A percentile compares a stretch with the other conserved stretches of the same genome.
Conservation (phyloP, 1,140 invertebrate genomes). For the Drosophila takahashii region DNA sequence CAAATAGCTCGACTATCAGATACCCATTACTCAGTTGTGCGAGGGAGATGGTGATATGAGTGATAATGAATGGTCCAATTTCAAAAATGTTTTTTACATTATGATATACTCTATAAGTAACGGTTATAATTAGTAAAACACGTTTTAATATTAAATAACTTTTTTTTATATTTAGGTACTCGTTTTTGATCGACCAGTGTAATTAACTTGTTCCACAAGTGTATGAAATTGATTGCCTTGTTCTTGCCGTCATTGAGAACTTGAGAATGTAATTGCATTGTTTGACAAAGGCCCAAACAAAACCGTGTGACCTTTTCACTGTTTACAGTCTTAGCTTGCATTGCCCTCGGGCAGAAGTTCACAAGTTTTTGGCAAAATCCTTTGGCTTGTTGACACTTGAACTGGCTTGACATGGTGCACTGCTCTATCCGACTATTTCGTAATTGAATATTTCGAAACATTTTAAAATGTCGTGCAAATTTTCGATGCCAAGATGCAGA, state of each 20-base stretch:
- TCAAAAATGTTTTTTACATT: too few species aligned
- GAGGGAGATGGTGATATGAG: too few species aligned
- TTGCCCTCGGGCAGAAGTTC: conserved; percentile 21
- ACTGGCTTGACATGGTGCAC: conserved; percentile 57
- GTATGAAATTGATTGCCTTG: conserved; percentile 53
- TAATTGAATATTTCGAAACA: conserved; percentile 50
- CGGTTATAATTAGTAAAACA: too few species aligned
- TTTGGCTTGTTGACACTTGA: conserved; percentile 68
- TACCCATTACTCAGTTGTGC: too few species aligned
- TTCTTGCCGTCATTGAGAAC: conserved; percentile 39
- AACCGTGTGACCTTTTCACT: conserved; percentile 68
- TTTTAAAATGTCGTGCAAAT: conserved; percentile 52
- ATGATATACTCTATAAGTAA: too few species aligned
- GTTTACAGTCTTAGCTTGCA: conserved; percentile 55
- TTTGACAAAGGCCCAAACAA: conserved; percentile 55
- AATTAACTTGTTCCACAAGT: conserved; percentile 60
- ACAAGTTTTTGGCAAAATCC: conserved; percentile 50
- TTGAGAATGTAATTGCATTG: conserved; percentile 71
- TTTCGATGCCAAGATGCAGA: conserved; percentile 48
- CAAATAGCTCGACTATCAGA: too few species aligned
- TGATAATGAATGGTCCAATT: too few species aligned
- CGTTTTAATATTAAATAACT: too few species aligned
- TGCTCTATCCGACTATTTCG: conserved; percentile 42
- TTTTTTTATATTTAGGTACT: too few species aligned
- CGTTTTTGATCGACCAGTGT: conserved; percentile 7